A percentile compares a stretch with the other conserved stretches of the same genome.
phyloP scores from a whole-genome alignment of 1,140 invertebrate species.

The Gyrodactylus salaris region DNA sequence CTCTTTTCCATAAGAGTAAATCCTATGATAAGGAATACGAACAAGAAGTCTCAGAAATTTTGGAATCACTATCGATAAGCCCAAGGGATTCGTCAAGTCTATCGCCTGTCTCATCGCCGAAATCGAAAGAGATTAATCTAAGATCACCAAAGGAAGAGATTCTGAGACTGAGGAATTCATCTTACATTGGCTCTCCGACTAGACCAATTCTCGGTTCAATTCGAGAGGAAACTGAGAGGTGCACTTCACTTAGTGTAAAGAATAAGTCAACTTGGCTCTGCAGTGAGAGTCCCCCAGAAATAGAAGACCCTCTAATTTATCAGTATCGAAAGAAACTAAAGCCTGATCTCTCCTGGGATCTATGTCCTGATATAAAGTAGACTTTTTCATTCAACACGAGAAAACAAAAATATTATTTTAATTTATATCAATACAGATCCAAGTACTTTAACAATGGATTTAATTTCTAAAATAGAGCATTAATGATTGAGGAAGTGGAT shows the following conservation, averaged over 20 bases:
- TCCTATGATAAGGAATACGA: not conserved
- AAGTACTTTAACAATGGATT: too few relatives aligned
- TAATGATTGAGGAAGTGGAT: too few relatives aligned
- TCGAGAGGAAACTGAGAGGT: not conserved
- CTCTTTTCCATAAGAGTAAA: not conserved
- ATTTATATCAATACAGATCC: too few relatives aligned
- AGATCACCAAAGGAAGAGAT: too few relatives aligned
- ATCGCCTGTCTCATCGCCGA: not conserved
- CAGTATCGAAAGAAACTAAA: not conserved
- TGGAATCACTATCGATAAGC: not conserved
- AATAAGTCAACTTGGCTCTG: not conserved
- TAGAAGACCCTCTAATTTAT: not conserved
- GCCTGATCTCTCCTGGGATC: not conserved
- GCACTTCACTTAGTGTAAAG: not conserved
- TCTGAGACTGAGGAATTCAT: not conserved
- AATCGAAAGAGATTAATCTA: not conserved
- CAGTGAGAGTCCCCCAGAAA: not conserved
- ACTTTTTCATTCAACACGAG: too few relatives aligned
- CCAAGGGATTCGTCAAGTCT: not conserved
- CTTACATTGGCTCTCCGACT: not conserved
- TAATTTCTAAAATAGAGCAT: too few relatives aligned
- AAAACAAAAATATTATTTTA: too few relatives aligned
- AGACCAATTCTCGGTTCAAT: not conserved
- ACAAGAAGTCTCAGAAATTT: not conserved
- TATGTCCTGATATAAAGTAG: too few relatives aligned